A percentile compares a stretch with the other conserved stretches of the same genome.
Evolutionary conservation across 37 sponge, comb jelly and placozoan species (phyloP).

Genomic region (Petrosia ficiformis): DNA sequence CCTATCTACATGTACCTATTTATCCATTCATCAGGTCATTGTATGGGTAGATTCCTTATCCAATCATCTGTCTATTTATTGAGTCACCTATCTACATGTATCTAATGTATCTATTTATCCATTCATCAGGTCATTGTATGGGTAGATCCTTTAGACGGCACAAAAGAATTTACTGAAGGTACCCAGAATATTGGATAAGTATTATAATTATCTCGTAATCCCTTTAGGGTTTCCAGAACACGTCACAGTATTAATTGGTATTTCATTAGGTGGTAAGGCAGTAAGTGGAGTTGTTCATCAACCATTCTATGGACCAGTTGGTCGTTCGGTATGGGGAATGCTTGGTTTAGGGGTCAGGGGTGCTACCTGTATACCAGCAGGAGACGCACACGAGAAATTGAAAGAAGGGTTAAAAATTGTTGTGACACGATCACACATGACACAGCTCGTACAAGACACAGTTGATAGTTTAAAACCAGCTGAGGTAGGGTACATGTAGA

Average conservation of each 20-base stretch:
- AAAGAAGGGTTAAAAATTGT: conserved; percentile 16
- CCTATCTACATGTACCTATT: no score
- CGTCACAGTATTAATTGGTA: conserved; percentile 92
- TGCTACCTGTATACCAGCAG: neutral
- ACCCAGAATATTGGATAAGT: no score
- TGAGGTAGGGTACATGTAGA: conserved; percentile 5
- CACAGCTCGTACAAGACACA: conserved; percentile 26
- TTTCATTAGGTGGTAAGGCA: conserved; percentile 72
- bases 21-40: no score
- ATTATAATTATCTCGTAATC: no score
- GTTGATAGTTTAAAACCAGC: conserved; percentile 43
- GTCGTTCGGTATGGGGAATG: conserved; percentile 88
- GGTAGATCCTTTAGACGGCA: conserved; percentile 99
- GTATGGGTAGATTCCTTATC: no score
- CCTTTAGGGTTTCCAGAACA: conserved; percentile 73
- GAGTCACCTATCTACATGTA: no score
- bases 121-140: conserved; percentile 76
- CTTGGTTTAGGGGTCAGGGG: conserved; percentile 81
- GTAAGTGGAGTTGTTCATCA: conserved; percentile 93
- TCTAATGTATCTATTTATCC: no score
- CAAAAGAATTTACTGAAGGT: conserved; percentile 93
- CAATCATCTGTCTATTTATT: no score
- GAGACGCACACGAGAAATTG: neutral
- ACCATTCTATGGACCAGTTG: conserved; percentile 68
- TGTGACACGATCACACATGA: conserved; percentile 67